A percentile compares a stretch with the other conserved stretches of the same genome.
Evolutionary conservation across 2,888 invertebrate genomes (phyloP).

Genomic region (Yponomeuta malinellus): DNA sequence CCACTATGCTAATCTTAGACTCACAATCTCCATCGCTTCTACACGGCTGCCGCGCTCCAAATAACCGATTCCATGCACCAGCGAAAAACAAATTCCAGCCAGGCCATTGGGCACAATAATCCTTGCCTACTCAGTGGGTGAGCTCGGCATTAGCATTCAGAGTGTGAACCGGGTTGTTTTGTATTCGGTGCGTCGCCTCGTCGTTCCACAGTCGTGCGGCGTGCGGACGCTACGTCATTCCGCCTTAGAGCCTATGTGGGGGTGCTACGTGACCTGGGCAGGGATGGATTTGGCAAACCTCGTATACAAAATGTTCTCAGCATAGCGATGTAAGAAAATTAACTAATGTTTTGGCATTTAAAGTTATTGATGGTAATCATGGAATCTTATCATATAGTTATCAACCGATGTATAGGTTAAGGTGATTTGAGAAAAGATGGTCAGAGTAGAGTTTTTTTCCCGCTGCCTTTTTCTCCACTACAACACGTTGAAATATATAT

Average conservation of each 20-base stretch:
- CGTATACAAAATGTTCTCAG: not conserved
- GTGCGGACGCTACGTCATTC: constrained; percentile 63
- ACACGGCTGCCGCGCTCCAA: not conserved
- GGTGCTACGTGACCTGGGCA: constrained; percentile 40
- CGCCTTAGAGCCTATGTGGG: constrained; percentile 38
- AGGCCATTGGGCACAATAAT: not conserved
- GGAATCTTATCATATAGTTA: too few relatives aligned
- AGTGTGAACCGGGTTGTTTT: constrained; percentile 25
- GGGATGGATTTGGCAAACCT: constrained; percentile 36
- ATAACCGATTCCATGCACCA: not conserved
- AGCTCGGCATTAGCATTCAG: constrained; percentile 13
- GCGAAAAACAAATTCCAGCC: not conserved
- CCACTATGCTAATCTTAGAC: not conserved
- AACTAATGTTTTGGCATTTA: too few relatives aligned
- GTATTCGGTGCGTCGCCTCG: constrained; percentile 37
- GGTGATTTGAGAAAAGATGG: too few relatives aligned
- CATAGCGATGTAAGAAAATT: too few relatives aligned
- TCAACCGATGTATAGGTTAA: too few relatives aligned
- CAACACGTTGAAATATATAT: too few relatives aligned
- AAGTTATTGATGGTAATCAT: too few relatives aligned
- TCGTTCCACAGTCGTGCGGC: constrained; percentile 49
- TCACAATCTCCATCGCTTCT: not conserved
- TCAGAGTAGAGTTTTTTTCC: too few relatives aligned
- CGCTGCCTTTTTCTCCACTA: too few relatives aligned
- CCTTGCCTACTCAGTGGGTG: not conserved